Conservation (phyloP, 1,140 invertebrate genomes). For the Zaprionus gabonicus region DNA sequence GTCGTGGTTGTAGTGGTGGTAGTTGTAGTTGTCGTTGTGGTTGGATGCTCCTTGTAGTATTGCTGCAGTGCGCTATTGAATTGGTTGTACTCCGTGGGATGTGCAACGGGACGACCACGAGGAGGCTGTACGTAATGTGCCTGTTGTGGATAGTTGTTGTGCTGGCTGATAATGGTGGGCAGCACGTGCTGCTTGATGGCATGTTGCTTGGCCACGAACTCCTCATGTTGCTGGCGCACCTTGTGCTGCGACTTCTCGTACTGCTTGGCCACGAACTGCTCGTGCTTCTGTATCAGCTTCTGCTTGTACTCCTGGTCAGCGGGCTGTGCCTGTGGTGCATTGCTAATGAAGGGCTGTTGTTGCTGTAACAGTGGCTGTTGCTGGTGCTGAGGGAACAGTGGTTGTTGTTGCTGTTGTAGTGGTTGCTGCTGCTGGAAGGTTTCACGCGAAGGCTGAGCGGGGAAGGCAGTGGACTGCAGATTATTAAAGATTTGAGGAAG, state of each 20-base stretch:
- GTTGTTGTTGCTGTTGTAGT: slow-evolving; percentile 76
- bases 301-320: slow-evolving; percentile 86
- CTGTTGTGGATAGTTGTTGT: slow-evolving; percentile 77
- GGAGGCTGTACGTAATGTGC: slow-evolving; percentile 53
- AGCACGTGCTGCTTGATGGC: slow-evolving; percentile 85
- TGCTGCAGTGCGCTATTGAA: slow-evolving; percentile 85
- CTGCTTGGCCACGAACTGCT: slow-evolving; percentile 89
- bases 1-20: slow-evolving; percentile 79
- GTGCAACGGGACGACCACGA: slow-evolving; percentile 78
- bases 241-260: slow-evolving; percentile 89
- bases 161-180: slow-evolving; percentile 73
- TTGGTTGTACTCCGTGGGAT: slow-evolving; percentile 83
- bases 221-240: slow-evolving; percentile 87
- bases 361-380: slow-evolving; percentile 84
- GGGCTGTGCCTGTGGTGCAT: slow-evolving; percentile 84
- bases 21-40: slow-evolving; percentile 84
- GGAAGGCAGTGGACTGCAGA: slow-evolving; percentile 79
- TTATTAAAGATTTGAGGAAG: slow-evolving; percentile 77
- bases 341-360: slow-evolving; percentile 84
- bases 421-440: slow-evolving; percentile 77
- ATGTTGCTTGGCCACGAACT: slow-evolving; percentile 87
- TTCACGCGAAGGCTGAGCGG: slow-evolving; percentile 70
- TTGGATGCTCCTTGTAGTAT: slow-evolving; percentile 85
- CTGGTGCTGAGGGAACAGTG: slow-evolving; percentile 78
- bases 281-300: slow-evolving; percentile 88